Evolutionary conservation across 2,888 invertebrate genomes (phyloP).

Genomic region (Argyresthia albistria): DNA sequence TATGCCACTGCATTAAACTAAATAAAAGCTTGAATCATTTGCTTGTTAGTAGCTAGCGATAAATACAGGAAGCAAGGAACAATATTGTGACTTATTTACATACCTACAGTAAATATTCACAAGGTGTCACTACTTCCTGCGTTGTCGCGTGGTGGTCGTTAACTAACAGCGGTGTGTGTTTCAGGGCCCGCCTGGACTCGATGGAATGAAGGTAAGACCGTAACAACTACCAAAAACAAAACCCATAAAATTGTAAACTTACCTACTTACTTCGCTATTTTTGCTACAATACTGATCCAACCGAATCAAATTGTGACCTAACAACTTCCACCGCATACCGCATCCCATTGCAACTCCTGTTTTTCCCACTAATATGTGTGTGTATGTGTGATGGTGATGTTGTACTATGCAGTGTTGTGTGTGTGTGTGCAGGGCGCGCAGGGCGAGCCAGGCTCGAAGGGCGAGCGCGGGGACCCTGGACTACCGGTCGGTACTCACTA

Average conservation of each 20-base stretch:
- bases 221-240: background rate
- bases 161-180: slow-evolving; percentile 52
- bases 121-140: background rate
- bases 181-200: slow-evolving; percentile 94
- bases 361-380: background rate
- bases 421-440: slow-evolving; percentile 88
- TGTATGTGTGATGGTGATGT: background rate
- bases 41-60: too few relatives aligned
- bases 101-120: too few relatives aligned
- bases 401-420: background rate
- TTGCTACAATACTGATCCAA: too few relatives aligned
- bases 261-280: too few relatives aligned
- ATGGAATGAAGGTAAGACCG: slow-evolving; percentile 93
- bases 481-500: slow-evolving; percentile 78
- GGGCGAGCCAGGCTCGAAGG: slow-evolving; percentile 93
- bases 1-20: background rate
- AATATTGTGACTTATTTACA: too few relatives aligned
- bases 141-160: slow-evolving; percentile 19
- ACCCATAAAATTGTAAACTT: too few relatives aligned
- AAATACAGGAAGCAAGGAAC: background rate
- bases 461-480: slow-evolving; percentile 94
- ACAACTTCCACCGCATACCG: too few relatives aligned
- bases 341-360: too few relatives aligned
- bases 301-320: too few relatives aligned
- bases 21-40: background rate